A percentile compares a stretch with the other conserved stretches of the same genome.
phyloP scores from a whole-genome alignment of 92 coral and sea anemone genomes.

The Siderastrea siderea region DNA sequence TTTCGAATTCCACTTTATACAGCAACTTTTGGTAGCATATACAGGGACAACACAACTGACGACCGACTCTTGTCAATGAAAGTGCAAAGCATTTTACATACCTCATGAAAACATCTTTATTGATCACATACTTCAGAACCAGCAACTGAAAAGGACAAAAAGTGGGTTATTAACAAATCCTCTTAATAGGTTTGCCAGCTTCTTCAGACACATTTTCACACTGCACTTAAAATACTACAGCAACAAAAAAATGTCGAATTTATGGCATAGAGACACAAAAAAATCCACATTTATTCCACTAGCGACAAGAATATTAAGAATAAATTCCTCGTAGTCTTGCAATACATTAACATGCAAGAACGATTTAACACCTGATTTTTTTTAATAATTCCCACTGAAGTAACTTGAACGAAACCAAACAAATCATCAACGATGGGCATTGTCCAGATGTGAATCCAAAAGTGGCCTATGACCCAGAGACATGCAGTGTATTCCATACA shows the following conservation, averaged over 20 bases:
- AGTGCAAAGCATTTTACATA: conserved; percentile 9
- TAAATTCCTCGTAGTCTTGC: no score
- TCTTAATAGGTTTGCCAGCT: not conserved
- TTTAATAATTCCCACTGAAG: no score
- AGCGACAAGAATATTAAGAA: no score
- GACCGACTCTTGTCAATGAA: not conserved
- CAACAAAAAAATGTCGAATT: no score
- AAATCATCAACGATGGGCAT: no score
- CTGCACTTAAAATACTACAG: not conserved
- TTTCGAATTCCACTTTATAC: no score
- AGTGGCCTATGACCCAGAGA: not conserved
- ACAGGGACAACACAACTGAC: not conserved
- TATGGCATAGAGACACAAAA: no score
- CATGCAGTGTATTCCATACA: no score
- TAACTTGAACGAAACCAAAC: no score
- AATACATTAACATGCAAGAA: no score
- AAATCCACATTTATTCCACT: no score
- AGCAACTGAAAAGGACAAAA: conserved; percentile 73
- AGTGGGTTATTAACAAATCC: not conserved
- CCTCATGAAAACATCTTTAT: conserved; percentile 99
- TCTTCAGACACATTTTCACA: not conserved
- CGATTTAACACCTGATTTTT: no score
- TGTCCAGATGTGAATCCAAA: not conserved
- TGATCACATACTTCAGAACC: conserved; percentile 95
- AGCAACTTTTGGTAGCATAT: not conserved